Evolutionary conservation across 2,888 invertebrate genomes (phyloP), one percentile per base, ranked within the genome.

Genomic region (Dryococelus australis): DNA sequence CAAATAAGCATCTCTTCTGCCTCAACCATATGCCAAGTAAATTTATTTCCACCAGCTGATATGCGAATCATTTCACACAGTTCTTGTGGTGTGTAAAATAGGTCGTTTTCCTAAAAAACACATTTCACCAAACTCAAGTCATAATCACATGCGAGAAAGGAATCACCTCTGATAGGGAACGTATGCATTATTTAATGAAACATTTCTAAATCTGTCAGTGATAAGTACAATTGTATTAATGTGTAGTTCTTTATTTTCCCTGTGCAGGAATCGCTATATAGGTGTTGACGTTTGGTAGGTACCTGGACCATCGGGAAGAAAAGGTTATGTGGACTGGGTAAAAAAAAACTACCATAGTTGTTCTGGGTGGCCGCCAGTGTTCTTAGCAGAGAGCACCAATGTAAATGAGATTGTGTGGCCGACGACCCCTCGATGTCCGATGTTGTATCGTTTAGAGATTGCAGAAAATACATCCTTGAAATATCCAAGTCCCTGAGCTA

Each of bases 101-200:
- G 0, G 65, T 65, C 65, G 24, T 16, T 16, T 65, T 65, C n/a
- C 13, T 80, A 0, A 10, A 79, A 79, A n/a, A 80, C 24, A n/a
- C 13, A 24, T 80, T 80, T 79, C n/a, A 79, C 9, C 2, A 80
- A 80, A 47, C 47, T 16, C 5, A 47, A n/a, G 65, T 26, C 27
- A 27, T 24, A 13, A 8, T 9, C 80, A 28, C 24, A 12, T 10
- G 80, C 26, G 0, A 80, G 80, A 12, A 80, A 80, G 8, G 1
- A 35, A 35, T 4, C 0, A 47, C 47, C 10, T 47, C 47, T 47
- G 47, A 47, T 47, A 2, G 80, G 80, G 0, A 80, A 80, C 24
- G 4, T 80, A 26, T 80, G 80, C 5, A 80, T 80, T 80, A 80
- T n/a, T 80, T 80, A 20, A 80, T 80, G 26, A 80, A 80, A 80